phyloP scores from a whole-genome alignment of 2,113 vertebrate species.

The Pedionomus torquatus region DNA sequence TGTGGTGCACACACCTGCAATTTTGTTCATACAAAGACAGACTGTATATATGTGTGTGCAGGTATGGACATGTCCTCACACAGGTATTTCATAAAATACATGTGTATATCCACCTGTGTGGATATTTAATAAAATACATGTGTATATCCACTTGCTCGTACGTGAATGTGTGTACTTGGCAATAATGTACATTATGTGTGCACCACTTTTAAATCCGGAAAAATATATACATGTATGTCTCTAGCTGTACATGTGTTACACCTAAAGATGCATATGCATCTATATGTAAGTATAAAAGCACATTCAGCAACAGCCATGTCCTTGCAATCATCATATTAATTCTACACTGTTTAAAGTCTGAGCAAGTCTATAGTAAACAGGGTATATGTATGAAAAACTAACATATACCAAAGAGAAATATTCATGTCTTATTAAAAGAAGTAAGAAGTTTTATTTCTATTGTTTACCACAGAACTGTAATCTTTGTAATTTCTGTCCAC shows the following conservation, averaged over 20 bases:
- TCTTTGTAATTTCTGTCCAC: background rate
- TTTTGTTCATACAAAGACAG: background rate
- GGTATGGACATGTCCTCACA: background rate
- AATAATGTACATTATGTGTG: background rate
- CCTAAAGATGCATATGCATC: background rate
- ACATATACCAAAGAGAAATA: background rate
- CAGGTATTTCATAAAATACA: background rate
- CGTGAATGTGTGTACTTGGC: background rate
- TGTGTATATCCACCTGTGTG: background rate
- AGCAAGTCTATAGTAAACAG: background rate
- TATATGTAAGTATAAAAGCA: background rate
- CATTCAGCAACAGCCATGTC: background rate
- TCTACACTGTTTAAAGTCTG: background rate
- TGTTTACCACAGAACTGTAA: background rate
- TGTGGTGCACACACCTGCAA: fast-evolving
- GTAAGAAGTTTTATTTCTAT: background rate
- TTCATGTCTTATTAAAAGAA: background rate
- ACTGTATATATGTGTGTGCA: background rate
- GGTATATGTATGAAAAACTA: background rate
- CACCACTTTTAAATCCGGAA: background rate
- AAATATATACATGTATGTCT: background rate
- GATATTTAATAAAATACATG: background rate
- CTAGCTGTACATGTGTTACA: background rate
- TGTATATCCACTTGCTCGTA: background rate
- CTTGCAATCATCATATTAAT: background rate